phyloP scores from a whole-genome alignment of 2,113 vertebrate species.

The Philantomba maxwellii region DNA sequence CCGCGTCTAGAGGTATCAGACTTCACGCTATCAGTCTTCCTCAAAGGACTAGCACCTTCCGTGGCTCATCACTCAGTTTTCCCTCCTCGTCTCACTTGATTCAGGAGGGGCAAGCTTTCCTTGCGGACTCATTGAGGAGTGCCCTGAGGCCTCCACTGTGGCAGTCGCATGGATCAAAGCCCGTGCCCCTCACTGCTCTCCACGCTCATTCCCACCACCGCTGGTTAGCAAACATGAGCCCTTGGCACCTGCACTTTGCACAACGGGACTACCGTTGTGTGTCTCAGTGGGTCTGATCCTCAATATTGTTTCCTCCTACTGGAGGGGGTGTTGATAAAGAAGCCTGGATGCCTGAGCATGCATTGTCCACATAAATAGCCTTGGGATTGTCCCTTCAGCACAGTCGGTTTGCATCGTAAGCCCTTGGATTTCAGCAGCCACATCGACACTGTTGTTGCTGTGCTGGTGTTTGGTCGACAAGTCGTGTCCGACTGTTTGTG shows the following conservation, averaged over 20 bases:
- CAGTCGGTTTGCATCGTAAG: not conserved
- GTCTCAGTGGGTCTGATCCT: not conserved
- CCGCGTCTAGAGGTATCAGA: not conserved
- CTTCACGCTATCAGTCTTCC: not conserved
- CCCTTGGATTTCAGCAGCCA: not conserved
- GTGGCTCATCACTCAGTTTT: not conserved
- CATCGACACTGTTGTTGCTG: not conserved
- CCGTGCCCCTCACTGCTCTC: rapidly evolving
- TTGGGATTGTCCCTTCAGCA: not conserved
- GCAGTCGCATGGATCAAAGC: not conserved
- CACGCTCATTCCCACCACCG: rapidly evolving
- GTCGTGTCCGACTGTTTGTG: not conserved
- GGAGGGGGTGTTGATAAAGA: not conserved
- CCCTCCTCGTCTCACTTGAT: not conserved
- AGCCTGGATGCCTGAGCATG: not conserved
- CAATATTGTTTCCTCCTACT: not conserved
- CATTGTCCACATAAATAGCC: not conserved
- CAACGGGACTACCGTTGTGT: rapidly evolving
- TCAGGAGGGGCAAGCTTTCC: not conserved
- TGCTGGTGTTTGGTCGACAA: not conserved
- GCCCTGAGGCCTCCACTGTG: not conserved
- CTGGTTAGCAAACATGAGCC: rapidly evolving
- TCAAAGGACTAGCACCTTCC: not conserved
- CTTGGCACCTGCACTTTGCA: not conserved
- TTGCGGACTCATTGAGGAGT: not conserved